These are phyloP conservation scores for Melanocharis versteri DNA, from an alignment of 2,113 vertebrate genomes.

Conservation along the genomic window DNA sequence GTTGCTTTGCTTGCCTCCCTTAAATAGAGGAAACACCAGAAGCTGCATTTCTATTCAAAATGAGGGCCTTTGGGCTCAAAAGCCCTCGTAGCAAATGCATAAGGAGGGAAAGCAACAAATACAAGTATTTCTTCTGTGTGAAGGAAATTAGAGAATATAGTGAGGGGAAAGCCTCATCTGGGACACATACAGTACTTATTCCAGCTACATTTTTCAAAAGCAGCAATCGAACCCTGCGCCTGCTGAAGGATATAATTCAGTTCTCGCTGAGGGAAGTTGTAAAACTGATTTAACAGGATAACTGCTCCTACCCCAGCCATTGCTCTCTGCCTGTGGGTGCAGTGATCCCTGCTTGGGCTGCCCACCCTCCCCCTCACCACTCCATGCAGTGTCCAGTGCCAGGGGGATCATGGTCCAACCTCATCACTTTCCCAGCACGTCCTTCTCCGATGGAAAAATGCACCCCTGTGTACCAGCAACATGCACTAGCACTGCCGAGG, in stretches of 20 bases:
- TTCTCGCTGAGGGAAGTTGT: not conserved
- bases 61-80: not conserved
- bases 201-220: not conserved
- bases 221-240: not conserved
- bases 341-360: not conserved
- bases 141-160: not conserved
- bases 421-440: not conserved
- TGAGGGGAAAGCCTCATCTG: not conserved
- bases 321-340: not conserved
- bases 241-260: not conserved
- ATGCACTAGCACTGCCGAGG: not conserved
- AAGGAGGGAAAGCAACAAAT: not conserved
- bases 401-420: fast-evolving
- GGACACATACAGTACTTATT: not conserved
- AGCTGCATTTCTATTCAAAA: not conserved
- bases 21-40: not conserved
- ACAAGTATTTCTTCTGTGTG: not conserved
- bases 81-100: not conserved
- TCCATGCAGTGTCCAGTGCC: not conserved
- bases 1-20: not conserved
- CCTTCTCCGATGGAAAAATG: not conserved
- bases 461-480: not conserved
- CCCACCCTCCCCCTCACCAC: not conserved
- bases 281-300: not conserved
- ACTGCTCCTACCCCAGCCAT: not conserved